These are phyloP conservation scores for Petaurus breviceps DNA, from an alignment of 2,113 vertebrate species.

Conservation along the genomic window DNA sequence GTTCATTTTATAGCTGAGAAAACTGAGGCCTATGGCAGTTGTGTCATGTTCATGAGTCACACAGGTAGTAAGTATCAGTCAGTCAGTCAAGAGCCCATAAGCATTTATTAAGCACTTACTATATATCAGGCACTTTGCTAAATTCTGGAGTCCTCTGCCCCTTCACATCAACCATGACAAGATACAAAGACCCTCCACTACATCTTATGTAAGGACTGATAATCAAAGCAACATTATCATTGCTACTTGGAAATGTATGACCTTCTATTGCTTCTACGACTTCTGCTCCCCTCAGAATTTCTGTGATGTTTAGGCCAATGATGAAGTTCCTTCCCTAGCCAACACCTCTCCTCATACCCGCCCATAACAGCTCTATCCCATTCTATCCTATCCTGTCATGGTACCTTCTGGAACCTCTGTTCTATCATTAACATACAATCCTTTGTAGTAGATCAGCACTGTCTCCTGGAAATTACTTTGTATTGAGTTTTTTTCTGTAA, in stretches of 20 bases:
- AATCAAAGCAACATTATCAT: background rate
- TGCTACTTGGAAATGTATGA: background rate
- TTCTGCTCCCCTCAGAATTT: too few relatives aligned
- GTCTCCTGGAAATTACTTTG: background rate
- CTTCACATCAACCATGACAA: background rate
- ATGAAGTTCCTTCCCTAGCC: background rate
- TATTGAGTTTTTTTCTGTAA: background rate
- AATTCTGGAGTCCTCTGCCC: background rate
- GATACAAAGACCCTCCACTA: background rate
- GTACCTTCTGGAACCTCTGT: background rate
- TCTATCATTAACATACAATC: background rate
- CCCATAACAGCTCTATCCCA: background rate
- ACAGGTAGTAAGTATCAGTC: too few relatives aligned
- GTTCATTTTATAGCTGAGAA: background rate
- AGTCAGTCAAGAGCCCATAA: too few relatives aligned
- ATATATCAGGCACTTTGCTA: background rate
- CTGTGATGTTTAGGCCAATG: background rate
- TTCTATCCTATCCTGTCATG: background rate
- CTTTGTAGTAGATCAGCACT: background rate
- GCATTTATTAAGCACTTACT: background rate
- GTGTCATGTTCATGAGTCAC: too few relatives aligned
- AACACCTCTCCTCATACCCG: background rate
- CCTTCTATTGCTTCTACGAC: too few relatives aligned
- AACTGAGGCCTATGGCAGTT: background rate
- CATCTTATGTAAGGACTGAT: background rate